Base-by-base conservation (phyloP, 2,797 vertebrate genomes). In the Tokudaia muenninki region DNA sequence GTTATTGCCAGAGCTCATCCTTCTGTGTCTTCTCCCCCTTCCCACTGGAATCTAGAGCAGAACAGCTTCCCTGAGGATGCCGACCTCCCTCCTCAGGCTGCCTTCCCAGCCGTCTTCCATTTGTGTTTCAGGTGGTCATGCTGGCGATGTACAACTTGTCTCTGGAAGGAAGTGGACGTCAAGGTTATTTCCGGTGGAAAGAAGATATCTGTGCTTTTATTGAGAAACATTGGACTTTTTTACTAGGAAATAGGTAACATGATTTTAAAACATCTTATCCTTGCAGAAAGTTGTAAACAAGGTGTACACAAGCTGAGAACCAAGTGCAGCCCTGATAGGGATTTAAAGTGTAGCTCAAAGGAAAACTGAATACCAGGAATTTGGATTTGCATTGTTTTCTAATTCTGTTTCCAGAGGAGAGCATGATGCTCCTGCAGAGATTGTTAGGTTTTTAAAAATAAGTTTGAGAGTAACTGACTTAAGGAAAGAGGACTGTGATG, bases 171-270 rank as follows among this genome's bases (percentile, higher is more conserved):
- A 99, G 99, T 0, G 99, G 99, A 13, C 99, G 99, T 1, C 99
- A 99, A 98, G 99, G 99, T 2, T 99, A 99, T 98, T 99, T 99
- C 98, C 99, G 99, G 81, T 99, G 99, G 99, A 99, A 99, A 91
- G 99, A 99, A 98, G 99, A 99, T 98, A 99, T 99, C 98, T 99
- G 99, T 47, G 99, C 99, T 94, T 99, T 99, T 96, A 99, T 99
- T 95, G 99, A 99, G 94, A 99, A 99, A 95, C 99, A 99, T 98
- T 99, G 99, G 99, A 99, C 98, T 97, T 99, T 99, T 98, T 98
- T 99, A 95, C 96, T 99, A 96, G 99, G 99, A 70, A 99, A 99
- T 59, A 99, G 99, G 99, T 99, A 89, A 77, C 72, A 34, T 29
- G 87, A 44, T 89, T 75, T 89, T 77, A 44, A 77, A 94, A 74